A percentile compares a stretch with the other conserved stretches of the same genome.
Evolutionary conservation across 2,888 invertebrate species (phyloP).

Genomic region (Heliconius hortense): DNA sequence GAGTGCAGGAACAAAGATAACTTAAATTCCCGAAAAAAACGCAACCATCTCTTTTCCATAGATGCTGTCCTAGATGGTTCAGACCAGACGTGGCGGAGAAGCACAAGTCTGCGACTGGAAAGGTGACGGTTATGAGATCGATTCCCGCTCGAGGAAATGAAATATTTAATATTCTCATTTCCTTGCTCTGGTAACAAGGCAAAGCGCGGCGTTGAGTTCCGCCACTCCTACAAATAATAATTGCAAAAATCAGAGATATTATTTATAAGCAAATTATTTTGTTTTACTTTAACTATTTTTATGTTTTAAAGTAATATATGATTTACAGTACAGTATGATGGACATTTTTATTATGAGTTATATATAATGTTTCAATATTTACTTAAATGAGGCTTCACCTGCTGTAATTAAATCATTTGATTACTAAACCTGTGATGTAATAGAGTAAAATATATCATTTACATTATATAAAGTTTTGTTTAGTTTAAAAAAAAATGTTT

Average conservation of each 20-base stretch:
- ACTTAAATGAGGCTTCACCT: conserved; percentile 13
- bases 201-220: background rate
- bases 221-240: background rate
- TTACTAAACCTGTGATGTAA: background rate
- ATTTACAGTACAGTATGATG: background rate
- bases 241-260: no score
- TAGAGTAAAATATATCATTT: background rate
- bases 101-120: no score
- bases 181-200: background rate
- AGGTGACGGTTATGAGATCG: background rate
- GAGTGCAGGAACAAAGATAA: no score
- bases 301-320: conserved; percentile 6
- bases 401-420: conserved; percentile 9
- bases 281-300: no score
- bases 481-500: background rate
- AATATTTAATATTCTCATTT: background rate
- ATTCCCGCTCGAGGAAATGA: background rate
- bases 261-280: no score
- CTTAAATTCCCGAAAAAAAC: no score
- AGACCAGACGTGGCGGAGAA: no score
- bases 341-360: conserved; percentile 25
- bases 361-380: conserved; percentile 12
- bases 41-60: no score
- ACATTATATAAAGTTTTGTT: background rate
- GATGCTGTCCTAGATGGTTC: no score